phyloP scores from a whole-genome alignment of 2,888 invertebrate genomes.

The Alviniconcha strummeri region DNA sequence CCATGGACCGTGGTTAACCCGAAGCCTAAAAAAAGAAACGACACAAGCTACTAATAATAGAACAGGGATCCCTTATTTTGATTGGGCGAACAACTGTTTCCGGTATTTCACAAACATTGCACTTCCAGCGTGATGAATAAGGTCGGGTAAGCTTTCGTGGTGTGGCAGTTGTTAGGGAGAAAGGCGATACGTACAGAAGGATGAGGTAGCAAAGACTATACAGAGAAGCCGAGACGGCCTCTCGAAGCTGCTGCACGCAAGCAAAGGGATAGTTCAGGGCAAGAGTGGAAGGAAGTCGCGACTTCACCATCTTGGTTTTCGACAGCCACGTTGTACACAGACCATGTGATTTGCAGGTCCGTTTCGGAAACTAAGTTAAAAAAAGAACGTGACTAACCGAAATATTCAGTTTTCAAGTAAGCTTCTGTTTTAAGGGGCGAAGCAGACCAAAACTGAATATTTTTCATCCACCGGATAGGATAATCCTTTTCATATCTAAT shows the following conservation, averaged over 20 bases:
- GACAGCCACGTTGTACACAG: no score
- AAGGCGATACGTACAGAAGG: background rate
- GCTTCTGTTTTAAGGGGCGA: no score
- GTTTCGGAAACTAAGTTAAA: no score
- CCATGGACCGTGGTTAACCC: background rate
- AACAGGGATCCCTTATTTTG: background rate
- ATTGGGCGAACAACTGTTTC: slow-evolving; percentile 15
- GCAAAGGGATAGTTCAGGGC: no score
- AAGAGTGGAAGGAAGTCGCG: no score
- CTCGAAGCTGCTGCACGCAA: background rate
- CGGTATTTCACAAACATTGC: slow-evolving; percentile 29
- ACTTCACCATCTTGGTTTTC: no score
- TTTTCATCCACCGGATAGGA: no score
- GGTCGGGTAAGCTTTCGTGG: background rate
- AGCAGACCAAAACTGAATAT: no score
- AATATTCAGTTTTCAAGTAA: no score
- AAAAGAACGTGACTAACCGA: no score
- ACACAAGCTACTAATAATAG: slow-evolving; percentile 26
- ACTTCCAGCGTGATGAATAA: background rate
- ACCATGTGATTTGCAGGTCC: no score
- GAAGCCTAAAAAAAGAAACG: slow-evolving; percentile 7
- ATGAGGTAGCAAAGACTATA: slow-evolving; percentile 17
- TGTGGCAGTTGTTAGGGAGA: background rate
- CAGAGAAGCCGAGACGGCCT: slow-evolving; percentile 11
- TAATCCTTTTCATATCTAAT: no score